phyloP scores from a whole-genome alignment of 2,888 invertebrate genomes.

The Acholoe squamosa region DNA sequence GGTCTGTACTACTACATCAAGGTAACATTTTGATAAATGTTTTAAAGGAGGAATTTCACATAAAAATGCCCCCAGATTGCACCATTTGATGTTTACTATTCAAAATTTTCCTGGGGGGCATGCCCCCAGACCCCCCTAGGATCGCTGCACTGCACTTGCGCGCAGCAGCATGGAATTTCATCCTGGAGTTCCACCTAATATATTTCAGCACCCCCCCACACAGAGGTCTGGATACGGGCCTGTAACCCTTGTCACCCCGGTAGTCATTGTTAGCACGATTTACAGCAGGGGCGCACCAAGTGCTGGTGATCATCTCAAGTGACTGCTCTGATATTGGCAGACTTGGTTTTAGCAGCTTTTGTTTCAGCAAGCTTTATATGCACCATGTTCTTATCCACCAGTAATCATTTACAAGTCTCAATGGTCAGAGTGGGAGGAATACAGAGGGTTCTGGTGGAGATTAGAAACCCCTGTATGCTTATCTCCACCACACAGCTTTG shows the following conservation, averaged over 20 bases:
- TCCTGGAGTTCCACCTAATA: too few relatives aligned
- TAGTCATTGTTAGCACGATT: neutral
- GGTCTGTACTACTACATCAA: too few relatives aligned
- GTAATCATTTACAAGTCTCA: neutral
- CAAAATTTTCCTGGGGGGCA: too few relatives aligned
- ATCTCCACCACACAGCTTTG: constrained; percentile 41
- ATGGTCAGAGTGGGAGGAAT: neutral
- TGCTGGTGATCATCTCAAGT: constrained; percentile 9
- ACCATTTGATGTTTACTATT: too few relatives aligned
- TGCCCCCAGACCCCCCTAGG: too few relatives aligned
- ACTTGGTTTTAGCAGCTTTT: neutral
- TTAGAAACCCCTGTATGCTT: neutral
- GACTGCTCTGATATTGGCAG: neutral
- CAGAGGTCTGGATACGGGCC: too few relatives aligned
- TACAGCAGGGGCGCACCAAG: neutral
- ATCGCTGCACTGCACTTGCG: too few relatives aligned
- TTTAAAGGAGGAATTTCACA: too few relatives aligned
- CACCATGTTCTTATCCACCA: neutral
- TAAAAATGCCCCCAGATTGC: too few relatives aligned
- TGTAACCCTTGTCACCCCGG: neutral
- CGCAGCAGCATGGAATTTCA: too few relatives aligned
- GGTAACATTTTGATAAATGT: too few relatives aligned
- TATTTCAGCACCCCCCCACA: too few relatives aligned
- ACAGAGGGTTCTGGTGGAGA: neutral
- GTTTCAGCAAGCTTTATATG: constrained; percentile 12